Percentiles rank a stretch among this genome's conserved stretches.
These are phyloP conservation scores for Drosophila peninsularis DNA, from an alignment of 2,888 invertebrate species.

Conservation along the genomic window DNA sequence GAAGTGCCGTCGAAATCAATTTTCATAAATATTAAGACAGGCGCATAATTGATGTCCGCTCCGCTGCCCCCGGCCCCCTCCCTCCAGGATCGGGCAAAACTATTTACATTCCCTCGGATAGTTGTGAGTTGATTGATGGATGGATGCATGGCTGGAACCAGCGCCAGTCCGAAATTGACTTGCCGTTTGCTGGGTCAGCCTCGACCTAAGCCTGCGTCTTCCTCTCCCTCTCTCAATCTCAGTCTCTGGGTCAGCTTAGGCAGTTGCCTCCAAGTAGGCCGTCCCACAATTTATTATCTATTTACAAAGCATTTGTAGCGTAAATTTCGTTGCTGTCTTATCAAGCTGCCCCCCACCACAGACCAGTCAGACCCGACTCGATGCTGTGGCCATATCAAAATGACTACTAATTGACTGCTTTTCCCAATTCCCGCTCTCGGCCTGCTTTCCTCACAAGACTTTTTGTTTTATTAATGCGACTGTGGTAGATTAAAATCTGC, in stretches of 20 bases:
- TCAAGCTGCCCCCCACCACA: conserved; percentile 6
- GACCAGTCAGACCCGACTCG: conserved; percentile 16
- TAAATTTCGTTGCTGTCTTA: conserved; percentile 62
- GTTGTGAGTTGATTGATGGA: conserved; percentile 67
- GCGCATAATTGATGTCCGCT: conserved; percentile 70
- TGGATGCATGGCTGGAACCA: conserved; percentile 46
- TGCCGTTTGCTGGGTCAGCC: conserved; percentile 14
- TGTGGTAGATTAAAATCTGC: conserved; percentile 67
- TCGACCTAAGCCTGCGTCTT: neutral
- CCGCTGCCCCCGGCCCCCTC: neutral
- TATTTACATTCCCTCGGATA: conserved; percentile 56
- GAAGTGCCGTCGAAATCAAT: conserved; percentile 63
- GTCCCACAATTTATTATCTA: conserved; percentile 67
- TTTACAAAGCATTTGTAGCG: conserved; percentile 67
- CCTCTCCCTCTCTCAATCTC: neutral
- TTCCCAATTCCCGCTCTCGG: conserved; percentile 26
- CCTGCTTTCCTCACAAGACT: conserved; percentile 21
- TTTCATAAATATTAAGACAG: conserved; percentile 77
- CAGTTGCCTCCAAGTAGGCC: conserved; percentile 11
- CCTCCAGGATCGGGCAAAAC: conserved; percentile 25
- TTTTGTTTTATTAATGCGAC: conserved; percentile 68
- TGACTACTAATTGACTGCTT: conserved; percentile 74
- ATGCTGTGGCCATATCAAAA: conserved; percentile 58
- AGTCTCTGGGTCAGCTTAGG: conserved; percentile 1
- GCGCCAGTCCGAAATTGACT: conserved; percentile 40